Evolutionary conservation across 2,888 invertebrate genomes (phyloP), one percentile per base, ranked within the genome.

Genomic region (Nomada lathburiana): DNA sequence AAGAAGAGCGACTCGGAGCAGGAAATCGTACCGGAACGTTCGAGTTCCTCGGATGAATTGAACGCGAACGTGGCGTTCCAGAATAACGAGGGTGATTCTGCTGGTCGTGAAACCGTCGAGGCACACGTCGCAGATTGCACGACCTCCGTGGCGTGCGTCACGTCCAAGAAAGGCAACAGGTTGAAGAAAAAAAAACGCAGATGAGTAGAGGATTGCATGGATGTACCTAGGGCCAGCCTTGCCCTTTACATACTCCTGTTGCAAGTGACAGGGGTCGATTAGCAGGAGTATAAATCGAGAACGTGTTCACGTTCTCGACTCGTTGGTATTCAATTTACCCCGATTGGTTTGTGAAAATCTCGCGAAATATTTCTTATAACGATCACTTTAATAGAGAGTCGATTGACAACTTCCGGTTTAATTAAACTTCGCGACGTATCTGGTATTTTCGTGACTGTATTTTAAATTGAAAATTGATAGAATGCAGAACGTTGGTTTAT

Each of bases 151-250:
- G 83, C 77, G 69, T 81, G 80, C 18, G 65, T 81, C 82, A 78
- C 86, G 74, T 62, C 86, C 57, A 93, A 92, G 86, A 94, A 93
- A 86, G 87, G 88, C 87, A 90, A 85, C 80, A 89, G 92, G 76
- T 92, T 91, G 62, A 93, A 92, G 84, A 94, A 93, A 83, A 94
- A 94, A 91, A 93, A 92, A 87, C 93, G 92, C 79, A 94, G 94
- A 94, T 94, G 94, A 94, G 94, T 94, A 90, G 92, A 94, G 93
- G 93, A 93, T 88, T 93, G 94, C 89, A 92, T 94, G 91, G 93
- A 94, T 90, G 93, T 94, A 90, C 94, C 92, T 86, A 91, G 92
- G 88, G 94, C 93, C 84, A 92, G 94, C 88, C 93, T 94, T 89
- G 93, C 92, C 87, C 93, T 94, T 76, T 94, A 93, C 78, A 92